A percentile compares a stretch with the other conserved stretches of the same genome.
Conservation (phyloP, 2,797 vertebrate genomes). For the Salarias fasciatus region DNA sequence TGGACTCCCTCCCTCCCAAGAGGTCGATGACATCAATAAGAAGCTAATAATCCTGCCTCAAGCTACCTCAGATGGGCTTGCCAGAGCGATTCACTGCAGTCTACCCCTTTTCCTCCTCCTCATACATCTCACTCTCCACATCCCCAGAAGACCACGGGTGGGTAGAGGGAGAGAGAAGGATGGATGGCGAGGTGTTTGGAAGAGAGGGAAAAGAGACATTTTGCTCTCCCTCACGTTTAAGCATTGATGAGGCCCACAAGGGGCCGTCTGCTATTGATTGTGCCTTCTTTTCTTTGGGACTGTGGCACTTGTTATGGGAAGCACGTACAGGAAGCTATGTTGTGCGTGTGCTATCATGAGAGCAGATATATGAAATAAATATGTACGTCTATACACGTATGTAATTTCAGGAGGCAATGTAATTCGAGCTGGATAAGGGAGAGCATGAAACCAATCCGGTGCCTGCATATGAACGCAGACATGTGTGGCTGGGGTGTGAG, state of each 20-base stretch:
- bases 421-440: conserved; percentile 64
- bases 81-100: conserved; percentile 67
- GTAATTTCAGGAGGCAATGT: conserved; percentile 52
- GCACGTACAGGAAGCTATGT: conserved; percentile 68
- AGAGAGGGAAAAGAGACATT: conserved; percentile 63
- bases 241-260: conserved; percentile 76
- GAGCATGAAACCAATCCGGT: conserved; percentile 43
- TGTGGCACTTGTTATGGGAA: conserved; percentile 71
- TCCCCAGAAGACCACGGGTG: conserved; percentile 63
- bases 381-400: conserved; percentile 2
- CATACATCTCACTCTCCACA: conserved; percentile 56
- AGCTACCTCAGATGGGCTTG: conserved; percentile 71
- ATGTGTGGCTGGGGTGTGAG: conserved; percentile 48
- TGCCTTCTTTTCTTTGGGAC: conserved; percentile 70
- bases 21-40: conserved; percentile 84
- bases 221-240: conserved; percentile 77
- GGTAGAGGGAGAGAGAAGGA: conserved; percentile 42
- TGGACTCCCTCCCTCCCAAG: conserved; percentile 69
- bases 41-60: conserved; percentile 80
- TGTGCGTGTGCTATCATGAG: conserved; percentile 16
- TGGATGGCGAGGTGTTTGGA: conserved; percentile 54
- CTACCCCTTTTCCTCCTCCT: conserved; percentile 64
- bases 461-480: conserved; percentile 13
- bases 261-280: conserved; percentile 81
- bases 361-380: conserved; percentile 5